phyloP scores from a whole-genome alignment of 2,888 invertebrate genomes.

The Eristalinus aeneus region DNA sequence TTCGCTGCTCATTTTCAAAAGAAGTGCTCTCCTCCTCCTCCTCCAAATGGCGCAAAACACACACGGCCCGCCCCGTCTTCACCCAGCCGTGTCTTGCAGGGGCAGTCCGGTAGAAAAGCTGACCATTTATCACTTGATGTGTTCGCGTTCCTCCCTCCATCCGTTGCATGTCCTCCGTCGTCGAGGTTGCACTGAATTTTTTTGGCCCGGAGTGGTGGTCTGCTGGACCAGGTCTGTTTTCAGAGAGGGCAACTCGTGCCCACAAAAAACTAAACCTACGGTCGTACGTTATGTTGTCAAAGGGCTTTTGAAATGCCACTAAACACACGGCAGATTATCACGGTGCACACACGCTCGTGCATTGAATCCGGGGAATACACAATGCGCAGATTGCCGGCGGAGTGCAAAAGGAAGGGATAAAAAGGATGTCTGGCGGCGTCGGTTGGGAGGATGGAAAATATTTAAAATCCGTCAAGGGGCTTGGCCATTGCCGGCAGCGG shows the following conservation, averaged over 20 bases:
- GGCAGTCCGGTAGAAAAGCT: constrained; percentile 35
- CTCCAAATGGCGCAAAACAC: not conserved
- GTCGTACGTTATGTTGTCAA: constrained; percentile 54
- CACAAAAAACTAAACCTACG: constrained; percentile 40
- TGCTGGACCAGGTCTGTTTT: not conserved
- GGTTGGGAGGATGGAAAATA: not conserved
- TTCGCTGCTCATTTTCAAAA: constrained; percentile 26
- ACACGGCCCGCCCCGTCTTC: constrained; percentile 8
- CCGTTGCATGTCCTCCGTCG: constrained; percentile 17
- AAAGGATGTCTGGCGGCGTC: not conserved
- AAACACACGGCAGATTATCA: constrained; percentile 37
- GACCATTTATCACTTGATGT: constrained; percentile 67
- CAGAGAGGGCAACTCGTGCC: not conserved
- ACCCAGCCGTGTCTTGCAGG: constrained; percentile 19
- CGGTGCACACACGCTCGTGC: constrained; percentile 14
- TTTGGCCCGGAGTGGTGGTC: not conserved
- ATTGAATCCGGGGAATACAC: not conserved
- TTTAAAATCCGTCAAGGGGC: not conserved
- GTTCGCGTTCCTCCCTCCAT: constrained; percentile 58
- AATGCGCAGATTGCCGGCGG: not conserved
- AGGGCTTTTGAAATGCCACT: constrained; percentile 14
- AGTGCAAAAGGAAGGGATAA: not conserved
- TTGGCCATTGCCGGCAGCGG: not conserved
- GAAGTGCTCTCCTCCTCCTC: constrained; percentile 37
- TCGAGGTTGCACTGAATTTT: constrained; percentile 15